These are phyloP conservation scores for Chymomyza fuscimana DNA, from an alignment of 2,888 invertebrate species.

Conservation along the genomic window DNA sequence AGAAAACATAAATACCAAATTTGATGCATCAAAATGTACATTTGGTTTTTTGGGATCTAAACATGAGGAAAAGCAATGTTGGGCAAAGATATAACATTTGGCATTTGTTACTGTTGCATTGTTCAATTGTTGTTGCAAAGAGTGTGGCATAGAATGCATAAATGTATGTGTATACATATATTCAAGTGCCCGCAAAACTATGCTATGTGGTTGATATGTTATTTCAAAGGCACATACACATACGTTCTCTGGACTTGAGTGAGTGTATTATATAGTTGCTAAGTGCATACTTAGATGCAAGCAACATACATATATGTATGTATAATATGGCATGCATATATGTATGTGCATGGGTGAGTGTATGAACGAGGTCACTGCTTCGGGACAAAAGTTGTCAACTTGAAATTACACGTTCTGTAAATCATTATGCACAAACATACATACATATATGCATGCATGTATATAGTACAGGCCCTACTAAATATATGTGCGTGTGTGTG, in stretches of 20 bases:
- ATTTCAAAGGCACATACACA: slow-evolving; percentile 37
- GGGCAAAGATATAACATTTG: background rate
- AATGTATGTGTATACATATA: background rate
- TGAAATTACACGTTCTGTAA: slow-evolving; percentile 67
- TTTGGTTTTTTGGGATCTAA: background rate
- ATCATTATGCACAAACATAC: slow-evolving; percentile 43
- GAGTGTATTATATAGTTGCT: background rate
- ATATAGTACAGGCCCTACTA: background rate
- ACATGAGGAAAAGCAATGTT: background rate
- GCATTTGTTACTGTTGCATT: background rate
- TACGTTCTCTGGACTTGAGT: background rate
- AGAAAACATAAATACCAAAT: background rate
- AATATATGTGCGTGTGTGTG: slow-evolving; percentile 18
- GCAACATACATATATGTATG: background rate
- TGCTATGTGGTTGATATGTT: slow-evolving; percentile 41
- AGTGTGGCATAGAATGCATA: background rate
- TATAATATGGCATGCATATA: background rate
- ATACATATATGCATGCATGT: slow-evolving; percentile 5
- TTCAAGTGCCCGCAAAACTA: slow-evolving; percentile 45
- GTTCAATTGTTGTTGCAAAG: background rate
- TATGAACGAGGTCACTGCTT: slow-evolving; percentile 70
- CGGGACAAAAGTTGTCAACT: slow-evolving; percentile 74
- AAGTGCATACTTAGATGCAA: background rate
- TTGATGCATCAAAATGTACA: background rate
- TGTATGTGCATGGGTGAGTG: background rate